Evolutionary conservation across 1,140 invertebrate genomes (phyloP), one percentile per base, ranked within the genome.

Genomic region (Elymnias hypermnestra): DNA sequence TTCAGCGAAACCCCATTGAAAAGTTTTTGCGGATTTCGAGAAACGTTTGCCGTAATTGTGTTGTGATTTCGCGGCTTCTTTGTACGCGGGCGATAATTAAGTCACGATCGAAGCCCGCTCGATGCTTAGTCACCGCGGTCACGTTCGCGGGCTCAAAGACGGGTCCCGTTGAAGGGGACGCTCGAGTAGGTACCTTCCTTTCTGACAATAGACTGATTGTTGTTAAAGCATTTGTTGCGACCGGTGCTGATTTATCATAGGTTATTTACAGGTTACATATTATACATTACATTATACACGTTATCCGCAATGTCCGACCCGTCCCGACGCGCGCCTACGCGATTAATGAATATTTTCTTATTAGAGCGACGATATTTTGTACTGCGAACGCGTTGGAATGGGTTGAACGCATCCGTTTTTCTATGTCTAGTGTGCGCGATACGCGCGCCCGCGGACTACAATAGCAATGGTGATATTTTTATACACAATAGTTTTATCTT

Each of bases 141-240:
- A 3, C n/a, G 6, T 14, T 5, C 13, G 3, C 8, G 13, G 7
- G 26, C 1, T 8, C 3, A n/a, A 25, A 12, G 33, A 12, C 8
- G 23, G 63, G 62, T 53, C 71, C 74, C 72, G 73, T 73, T 50
- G 58, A 63, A 56, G 63, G 57, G 60, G 69, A 44, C 60, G 54
- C 61, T 58, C 57, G 48, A 62, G 61, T 33, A 33, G 29, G 29
- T 74, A 82, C 75, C 72, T 82, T 82, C 76, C 73, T 83, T 81
- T 77, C 68, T 76, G 75, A 85, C 82, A 83, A 85, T 85, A 85
- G 82, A 85, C 82, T 85, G 82, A 85, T 82, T 54, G 75, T 83
- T 83, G 81, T 85, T 85, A 66, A 71, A 77, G 76, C 82, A 78
- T 85, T 83, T 74, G 82, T 85, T 83, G 82, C 81, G 53, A 82